Evolutionary conservation across 2,113 vertebrate species (phyloP), one percentile per base, ranked within the genome.

Genomic region (Brachionichthys hirsutus): DNA sequence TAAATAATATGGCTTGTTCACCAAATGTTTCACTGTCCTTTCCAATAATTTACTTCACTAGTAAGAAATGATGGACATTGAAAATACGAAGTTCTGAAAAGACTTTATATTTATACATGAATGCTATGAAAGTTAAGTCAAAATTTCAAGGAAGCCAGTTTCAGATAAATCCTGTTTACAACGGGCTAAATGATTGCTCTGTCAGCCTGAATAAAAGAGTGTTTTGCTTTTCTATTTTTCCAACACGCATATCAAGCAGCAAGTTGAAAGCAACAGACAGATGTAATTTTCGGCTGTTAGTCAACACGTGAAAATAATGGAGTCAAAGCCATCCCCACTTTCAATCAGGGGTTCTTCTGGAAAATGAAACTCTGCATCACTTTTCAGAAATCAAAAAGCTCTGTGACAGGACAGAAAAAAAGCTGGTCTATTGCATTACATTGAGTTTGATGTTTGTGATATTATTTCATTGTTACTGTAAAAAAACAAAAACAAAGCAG

Each of bases 1-100:
- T 54, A 54, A 81, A 73, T 66, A 71, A 49, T 66, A 64, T 46
- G 19, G 38, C 13, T 45, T 46, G 34, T 63, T 77, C 57, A 61
- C 41, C 36, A 62, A 77, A 78, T 54, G 43, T 61, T 75, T 56
- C 19, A 48, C n/a, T 54, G 18, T 54, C 6, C 20, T 10, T 11
- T 7, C 34, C 45, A 52, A 42, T 70, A 22, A 65, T 55, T 59
- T 45, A 22, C 46, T 69, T 56, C 11, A 62, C 67, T 59, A 50
- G 34, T 19, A 30, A 50, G 13, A 51, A 16, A 50, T n/a, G 13
- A 30, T 36, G 18, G 19, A 75, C 50, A 56, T 22, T 2, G 57
- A 53, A 60, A n/a, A 16, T 2, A 35, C 0, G 3, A 19, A 6
- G 2, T 60, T 16, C 1, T 59, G 14, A 60, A 16, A 61, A 46